These are phyloP conservation scores for Latrodectus elegans DNA, from an alignment of 2,888 invertebrate species.

Conservation along the genomic window DNA sequence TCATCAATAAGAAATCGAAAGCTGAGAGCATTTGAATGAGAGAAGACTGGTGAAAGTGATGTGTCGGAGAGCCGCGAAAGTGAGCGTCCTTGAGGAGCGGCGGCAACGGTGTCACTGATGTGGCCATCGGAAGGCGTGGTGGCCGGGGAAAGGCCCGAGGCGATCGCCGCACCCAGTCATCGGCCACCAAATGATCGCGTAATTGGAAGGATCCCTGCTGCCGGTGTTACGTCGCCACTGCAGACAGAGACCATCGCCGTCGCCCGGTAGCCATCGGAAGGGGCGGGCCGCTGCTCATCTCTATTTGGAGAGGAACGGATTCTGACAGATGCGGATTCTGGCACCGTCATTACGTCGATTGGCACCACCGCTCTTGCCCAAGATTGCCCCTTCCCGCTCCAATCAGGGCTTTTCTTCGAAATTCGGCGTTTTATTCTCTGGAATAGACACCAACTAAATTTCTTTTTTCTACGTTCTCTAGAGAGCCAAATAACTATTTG, in stretches of 20 bases:
- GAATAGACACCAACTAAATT: too few relatives aligned
- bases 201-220: slow-evolving; percentile 46
- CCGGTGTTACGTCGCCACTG: slow-evolving; percentile 53
- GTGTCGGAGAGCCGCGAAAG: not conserved
- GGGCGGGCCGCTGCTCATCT: not conserved
- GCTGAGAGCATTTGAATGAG: not conserved
- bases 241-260: not conserved
- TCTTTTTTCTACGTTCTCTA: too few relatives aligned
- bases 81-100: not conserved
- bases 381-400: too few relatives aligned
- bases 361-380: too few relatives aligned
- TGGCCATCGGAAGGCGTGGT: not conserved
- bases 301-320: not conserved
- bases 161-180: slow-evolving; percentile 58
- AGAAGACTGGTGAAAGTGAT: not conserved
- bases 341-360: too few relatives aligned
- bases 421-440: too few relatives aligned
- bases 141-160: slow-evolving; percentile 28
- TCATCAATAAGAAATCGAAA: not conserved
- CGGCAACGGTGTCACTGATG: not conserved
- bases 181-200: slow-evolving; percentile 50
- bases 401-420: too few relatives aligned
- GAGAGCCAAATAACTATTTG: too few relatives aligned
- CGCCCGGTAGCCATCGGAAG: slow-evolving; percentile 26
- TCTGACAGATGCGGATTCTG: not conserved